phyloP scores from a whole-genome alignment of 2,888 invertebrate genomes.

The Tetheella fluctuosa region DNA sequence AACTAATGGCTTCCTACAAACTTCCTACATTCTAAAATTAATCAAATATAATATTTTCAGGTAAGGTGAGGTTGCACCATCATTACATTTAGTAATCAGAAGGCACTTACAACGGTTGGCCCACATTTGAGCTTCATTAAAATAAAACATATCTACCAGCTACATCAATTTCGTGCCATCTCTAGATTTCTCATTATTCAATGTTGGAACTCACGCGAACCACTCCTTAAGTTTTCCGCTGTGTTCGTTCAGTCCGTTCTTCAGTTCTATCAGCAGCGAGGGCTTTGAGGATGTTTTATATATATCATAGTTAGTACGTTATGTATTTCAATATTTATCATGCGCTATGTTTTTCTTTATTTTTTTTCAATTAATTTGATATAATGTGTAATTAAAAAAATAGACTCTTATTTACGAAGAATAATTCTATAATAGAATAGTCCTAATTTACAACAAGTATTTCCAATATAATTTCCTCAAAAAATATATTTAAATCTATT shows the following conservation, averaged over 20 bases:
- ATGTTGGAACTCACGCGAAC: slow-evolving; percentile 71
- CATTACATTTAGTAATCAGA: slow-evolving; percentile 45
- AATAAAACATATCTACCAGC: slow-evolving; percentile 60
- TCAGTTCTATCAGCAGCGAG: background rate
- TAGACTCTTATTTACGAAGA: no score
- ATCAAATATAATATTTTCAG: slow-evolving; percentile 54
- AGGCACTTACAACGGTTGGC: slow-evolving; percentile 62
- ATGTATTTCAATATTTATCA: background rate
- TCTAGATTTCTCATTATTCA: slow-evolving; percentile 69
- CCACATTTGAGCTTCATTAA: slow-evolving; percentile 66
- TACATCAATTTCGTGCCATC: slow-evolving; percentile 63
- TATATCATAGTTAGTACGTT: no score
- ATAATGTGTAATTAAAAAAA: no score
- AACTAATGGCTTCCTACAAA: slow-evolving; percentile 51
- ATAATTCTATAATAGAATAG: no score
- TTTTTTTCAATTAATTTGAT: no score
- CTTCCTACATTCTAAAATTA: slow-evolving; percentile 68
- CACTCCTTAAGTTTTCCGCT: slow-evolving; percentile 52
- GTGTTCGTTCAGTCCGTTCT: slow-evolving; percentile 29
- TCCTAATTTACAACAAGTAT: no score
- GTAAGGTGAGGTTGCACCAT: slow-evolving; percentile 51
- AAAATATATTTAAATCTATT: no score
- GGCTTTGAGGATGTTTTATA: no score
- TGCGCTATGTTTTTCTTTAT: background rate
- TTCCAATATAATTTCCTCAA: no score